Base-by-base conservation (phyloP, 1,140 invertebrate genomes). In the Pristionchus pacificus region DNA sequence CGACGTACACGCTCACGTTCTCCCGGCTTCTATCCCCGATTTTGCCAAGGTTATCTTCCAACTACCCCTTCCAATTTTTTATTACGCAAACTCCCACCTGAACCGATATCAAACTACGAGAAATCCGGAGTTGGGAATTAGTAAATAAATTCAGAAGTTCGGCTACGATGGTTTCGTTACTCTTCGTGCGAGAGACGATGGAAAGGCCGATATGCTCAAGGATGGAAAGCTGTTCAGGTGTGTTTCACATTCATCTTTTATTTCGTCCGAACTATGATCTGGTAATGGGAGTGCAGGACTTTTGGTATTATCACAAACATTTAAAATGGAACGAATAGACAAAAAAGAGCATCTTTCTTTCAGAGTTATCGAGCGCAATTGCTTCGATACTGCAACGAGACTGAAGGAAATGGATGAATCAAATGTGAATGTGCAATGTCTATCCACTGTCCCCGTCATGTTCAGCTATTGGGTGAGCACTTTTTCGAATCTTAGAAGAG, bases 381-480 rank as follows among this genome's bases (percentile, higher is more conserved):
- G 88, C 72, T 89, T 87, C 85, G 85, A 83, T 62, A 78, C 86
- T 28, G 81, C 85, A 61, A 78, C 78, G 2, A 74, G 87, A 38
- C 73, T 88, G 25, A 49, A 60, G 28, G 87, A 88, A 27, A 87
- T 87, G 87, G 82, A 89, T 72, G 71, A 77, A 27, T 55, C 71
- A 84, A 85, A 87, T 68, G 87, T 89, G 3, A 81, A 83, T 64
- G 85, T 88, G 0, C 89, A 89, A 79, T 88, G 86, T 2, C 80
- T 89, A 49, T 89, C 88, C n/a, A 89, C 88, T 0, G 88, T 89
- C 2, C 88, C 89, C 15, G 88, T 89, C 15, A 89, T 89, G 88
- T 89, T 89, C 78, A 87, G 84, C 73, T 89, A 89, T 79, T 89
- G 88, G 88, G 87, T 88, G 80, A 79, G 80, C 79, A n/a, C 27